phyloP scores from a whole-genome alignment of 2,797 vertebrate genomes.

The Alauda arvensis region DNA sequence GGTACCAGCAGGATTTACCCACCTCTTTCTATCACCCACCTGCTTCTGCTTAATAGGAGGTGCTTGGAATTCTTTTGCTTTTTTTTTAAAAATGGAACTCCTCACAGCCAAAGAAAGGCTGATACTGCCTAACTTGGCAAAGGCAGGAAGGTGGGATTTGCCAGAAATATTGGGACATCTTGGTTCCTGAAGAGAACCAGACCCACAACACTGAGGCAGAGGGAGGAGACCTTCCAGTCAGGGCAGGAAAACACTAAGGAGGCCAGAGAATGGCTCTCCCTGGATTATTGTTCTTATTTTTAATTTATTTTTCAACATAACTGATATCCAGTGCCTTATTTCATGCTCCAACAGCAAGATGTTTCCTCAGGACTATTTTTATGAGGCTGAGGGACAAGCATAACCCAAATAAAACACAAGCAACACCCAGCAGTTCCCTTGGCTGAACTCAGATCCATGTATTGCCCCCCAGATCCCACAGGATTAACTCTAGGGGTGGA shows the following conservation, averaged over 20 bases:
- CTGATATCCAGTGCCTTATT: background rate
- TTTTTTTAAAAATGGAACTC: background rate
- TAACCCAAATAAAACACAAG: background rate
- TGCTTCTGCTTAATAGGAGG: background rate
- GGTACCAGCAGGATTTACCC: too few species aligned
- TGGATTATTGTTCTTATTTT: background rate
- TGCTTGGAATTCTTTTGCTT: background rate
- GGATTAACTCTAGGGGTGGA: too few species aligned
- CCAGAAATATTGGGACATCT: background rate
- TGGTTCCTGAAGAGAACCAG: background rate
- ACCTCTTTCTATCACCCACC: background rate
- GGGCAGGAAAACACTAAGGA: background rate
- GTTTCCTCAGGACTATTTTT: background rate
- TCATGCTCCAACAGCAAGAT: background rate
- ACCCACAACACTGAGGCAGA: accelerated
- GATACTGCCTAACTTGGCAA: background rate
- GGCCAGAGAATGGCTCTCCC: background rate
- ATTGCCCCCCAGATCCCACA: background rate
- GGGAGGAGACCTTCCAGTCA: background rate
- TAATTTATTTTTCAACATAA: background rate
- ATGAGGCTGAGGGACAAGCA: background rate
- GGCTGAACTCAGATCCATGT: accelerated
- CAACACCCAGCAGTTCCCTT: background rate
- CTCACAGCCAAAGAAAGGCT: background rate
- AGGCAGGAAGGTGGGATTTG: background rate